A percentile compares a stretch with the other conserved stretches of the same genome.
phyloP scores from a whole-genome alignment of 2,797 vertebrate species.

The Psittacula echo region DNA sequence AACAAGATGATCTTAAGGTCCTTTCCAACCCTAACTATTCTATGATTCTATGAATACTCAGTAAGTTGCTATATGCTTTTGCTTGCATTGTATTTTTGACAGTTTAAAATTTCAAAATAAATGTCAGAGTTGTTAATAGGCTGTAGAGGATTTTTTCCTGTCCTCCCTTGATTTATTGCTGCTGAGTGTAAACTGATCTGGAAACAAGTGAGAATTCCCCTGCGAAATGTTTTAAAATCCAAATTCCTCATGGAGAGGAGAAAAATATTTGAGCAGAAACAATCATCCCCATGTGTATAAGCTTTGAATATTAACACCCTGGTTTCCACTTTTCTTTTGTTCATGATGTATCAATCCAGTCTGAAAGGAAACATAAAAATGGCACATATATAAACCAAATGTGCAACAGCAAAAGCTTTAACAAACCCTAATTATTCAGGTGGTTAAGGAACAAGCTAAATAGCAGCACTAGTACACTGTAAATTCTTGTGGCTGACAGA shows the following conservation, averaged over 20 bases:
- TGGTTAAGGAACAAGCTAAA: slow-evolving; percentile 78
- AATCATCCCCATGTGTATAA: slow-evolving; percentile 45
- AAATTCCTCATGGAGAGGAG: slow-evolving; percentile 56
- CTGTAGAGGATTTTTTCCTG: slow-evolving; percentile 31
- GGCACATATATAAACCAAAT: slow-evolving; percentile 39
- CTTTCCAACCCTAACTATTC: neutral
- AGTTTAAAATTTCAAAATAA: slow-evolving; percentile 64
- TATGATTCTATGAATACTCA: neutral
- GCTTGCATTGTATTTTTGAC: slow-evolving; percentile 21
- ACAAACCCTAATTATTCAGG: slow-evolving; percentile 79
- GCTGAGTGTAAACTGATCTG: slow-evolving; percentile 64
- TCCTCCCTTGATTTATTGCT: slow-evolving; percentile 64
- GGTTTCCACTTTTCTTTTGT: slow-evolving; percentile 64
- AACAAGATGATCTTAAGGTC: neutral
- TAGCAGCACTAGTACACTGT: slow-evolving; percentile 62
- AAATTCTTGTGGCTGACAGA: slow-evolving; percentile 79
- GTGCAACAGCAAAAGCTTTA: slow-evolving; percentile 63
- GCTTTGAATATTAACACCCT: slow-evolving; percentile 61
- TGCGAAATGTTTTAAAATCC: slow-evolving; percentile 68
- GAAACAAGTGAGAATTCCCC: slow-evolving; percentile 67
- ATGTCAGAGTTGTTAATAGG: slow-evolving; percentile 61
- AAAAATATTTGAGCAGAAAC: slow-evolving; percentile 50
- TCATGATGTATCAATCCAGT: slow-evolving; percentile 39
- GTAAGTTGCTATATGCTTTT: neutral
- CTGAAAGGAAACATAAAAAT: slow-evolving; percentile 57